A percentile compares a stretch with the other conserved stretches of the same genome.
Conservation (phyloP, 2,113 vertebrate species). For the Bufo gargarizans region DNA sequence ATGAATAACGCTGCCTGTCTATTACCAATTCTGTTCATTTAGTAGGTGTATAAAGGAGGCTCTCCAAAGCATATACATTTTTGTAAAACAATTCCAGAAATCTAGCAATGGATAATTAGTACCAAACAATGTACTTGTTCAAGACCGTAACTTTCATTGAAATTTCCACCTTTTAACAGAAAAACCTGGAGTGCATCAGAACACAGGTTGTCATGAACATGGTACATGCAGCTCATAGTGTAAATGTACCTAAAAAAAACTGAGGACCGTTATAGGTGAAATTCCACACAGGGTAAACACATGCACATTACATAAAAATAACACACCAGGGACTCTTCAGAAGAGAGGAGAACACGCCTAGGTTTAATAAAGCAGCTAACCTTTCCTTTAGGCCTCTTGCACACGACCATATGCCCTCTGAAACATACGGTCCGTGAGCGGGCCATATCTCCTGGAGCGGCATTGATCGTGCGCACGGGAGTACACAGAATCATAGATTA, state of each 20-base stretch:
- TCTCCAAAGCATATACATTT: constrained; percentile 68
- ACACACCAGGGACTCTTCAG: constrained; percentile 64
- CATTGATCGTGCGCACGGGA: no score
- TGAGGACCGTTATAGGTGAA: constrained; percentile 71
- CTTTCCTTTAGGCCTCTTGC: constrained; percentile 46
- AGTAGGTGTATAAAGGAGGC: constrained; percentile 69
- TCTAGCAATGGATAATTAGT: constrained; percentile 68
- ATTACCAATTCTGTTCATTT: constrained; percentile 77
- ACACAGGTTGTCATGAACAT: constrained; percentile 51
- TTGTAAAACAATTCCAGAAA: constrained; percentile 61
- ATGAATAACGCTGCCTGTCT: constrained; percentile 78
- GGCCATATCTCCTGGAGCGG: no score
- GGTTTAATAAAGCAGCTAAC: constrained; percentile 65
- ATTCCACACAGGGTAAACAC: constrained; percentile 62
- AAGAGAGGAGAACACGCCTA: constrained; percentile 78
- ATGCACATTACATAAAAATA: constrained; percentile 51
- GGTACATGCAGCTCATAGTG: constrained; percentile 63
- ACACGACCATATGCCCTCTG: no score
- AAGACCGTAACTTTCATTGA: constrained; percentile 63
- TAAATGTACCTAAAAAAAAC: constrained; percentile 64
- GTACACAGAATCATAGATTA: no score
- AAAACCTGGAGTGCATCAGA: neutral
- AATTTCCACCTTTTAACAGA: constrained; percentile 38
- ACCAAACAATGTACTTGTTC: constrained; percentile 64
- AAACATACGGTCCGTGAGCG: no score